These are phyloP conservation scores for Helogale parvula DNA, from an alignment of 2,113 vertebrate genomes.

Conservation along the genomic window DNA sequence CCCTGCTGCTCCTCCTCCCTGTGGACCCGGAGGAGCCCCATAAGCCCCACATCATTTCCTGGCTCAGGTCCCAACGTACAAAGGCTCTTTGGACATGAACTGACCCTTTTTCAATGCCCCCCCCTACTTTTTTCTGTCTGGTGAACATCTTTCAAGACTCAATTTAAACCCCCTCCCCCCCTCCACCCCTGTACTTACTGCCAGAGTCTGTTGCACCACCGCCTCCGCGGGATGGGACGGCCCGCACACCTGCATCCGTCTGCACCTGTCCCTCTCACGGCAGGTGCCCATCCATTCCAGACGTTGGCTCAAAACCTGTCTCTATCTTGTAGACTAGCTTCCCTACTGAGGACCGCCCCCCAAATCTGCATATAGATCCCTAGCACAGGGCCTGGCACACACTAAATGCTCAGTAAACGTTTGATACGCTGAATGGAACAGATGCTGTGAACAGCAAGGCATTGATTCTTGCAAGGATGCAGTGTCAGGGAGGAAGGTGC, in stretches of 20 bases:
- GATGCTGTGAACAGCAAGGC: not conserved
- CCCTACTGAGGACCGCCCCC: not conserved
- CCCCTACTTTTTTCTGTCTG: not conserved
- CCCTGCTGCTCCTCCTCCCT: not conserved
- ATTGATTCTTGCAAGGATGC: not conserved
- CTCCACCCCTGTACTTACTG: not conserved
- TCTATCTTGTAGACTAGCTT: not conserved
- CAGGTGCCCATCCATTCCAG: not conserved
- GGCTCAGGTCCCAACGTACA: not conserved
- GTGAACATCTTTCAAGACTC: not conserved
- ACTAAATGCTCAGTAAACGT: not conserved
- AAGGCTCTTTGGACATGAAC: not conserved
- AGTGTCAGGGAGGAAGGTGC: not conserved
- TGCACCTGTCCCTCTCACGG: too few species aligned
- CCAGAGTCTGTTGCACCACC: not conserved
- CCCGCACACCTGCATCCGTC: not conserved
- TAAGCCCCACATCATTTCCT: not conserved
- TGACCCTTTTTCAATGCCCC: not conserved
- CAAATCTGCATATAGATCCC: not conserved
- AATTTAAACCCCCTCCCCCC: not conserved
- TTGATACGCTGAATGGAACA: not conserved
- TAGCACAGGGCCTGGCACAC: not conserved
- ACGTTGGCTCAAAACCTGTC: too few species aligned
- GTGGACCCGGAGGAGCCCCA: accelerated
- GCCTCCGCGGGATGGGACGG: too few species aligned